These are phyloP conservation scores for Cyrtodaria siliqua DNA, from an alignment of 2,888 invertebrate genomes.

Conservation along the genomic window DNA sequence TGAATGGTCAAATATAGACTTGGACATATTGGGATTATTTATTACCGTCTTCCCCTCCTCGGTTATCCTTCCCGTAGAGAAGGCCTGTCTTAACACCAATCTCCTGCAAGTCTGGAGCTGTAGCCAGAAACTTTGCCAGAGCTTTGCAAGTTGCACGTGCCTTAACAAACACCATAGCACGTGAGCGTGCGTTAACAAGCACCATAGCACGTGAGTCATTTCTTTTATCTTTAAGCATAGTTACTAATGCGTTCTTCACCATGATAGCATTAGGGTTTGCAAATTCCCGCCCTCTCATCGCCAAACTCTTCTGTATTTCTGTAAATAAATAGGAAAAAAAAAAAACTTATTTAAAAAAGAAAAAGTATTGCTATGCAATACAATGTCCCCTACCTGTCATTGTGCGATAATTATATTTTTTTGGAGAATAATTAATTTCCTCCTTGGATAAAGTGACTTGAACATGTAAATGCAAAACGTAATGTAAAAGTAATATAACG, in stretches of 20 bases:
- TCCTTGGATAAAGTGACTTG: no score
- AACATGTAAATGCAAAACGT: no score
- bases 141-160: slow-evolving; percentile 71
- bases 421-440: no score
- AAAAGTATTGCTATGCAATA: no score
- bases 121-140: slow-evolving; percentile 62
- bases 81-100: slow-evolving; percentile 18
- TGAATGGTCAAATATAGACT: no score
- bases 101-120: slow-evolving; percentile 26
- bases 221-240: slow-evolving; percentile 52
- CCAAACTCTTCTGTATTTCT: slow-evolving; percentile 60
- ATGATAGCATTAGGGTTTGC: slow-evolving; percentile 69
- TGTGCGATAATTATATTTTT: no score
- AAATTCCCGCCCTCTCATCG: not conserved
- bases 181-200: no score
- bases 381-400: no score
- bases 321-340: not conserved
- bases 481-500: no score
- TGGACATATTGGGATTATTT: not conserved
- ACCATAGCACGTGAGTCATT: slow-evolving; percentile 65
- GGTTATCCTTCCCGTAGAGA: slow-evolving; percentile 50
- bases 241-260: slow-evolving; percentile 52
- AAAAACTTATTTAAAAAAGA: no score
- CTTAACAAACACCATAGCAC: slow-evolving; percentile 76
- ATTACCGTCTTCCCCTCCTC: slow-evolving; percentile 52